Evolutionary conservation across 92 coral and sea anemone genomes (phyloP).

Genomic region (Diadumene lineata): DNA sequence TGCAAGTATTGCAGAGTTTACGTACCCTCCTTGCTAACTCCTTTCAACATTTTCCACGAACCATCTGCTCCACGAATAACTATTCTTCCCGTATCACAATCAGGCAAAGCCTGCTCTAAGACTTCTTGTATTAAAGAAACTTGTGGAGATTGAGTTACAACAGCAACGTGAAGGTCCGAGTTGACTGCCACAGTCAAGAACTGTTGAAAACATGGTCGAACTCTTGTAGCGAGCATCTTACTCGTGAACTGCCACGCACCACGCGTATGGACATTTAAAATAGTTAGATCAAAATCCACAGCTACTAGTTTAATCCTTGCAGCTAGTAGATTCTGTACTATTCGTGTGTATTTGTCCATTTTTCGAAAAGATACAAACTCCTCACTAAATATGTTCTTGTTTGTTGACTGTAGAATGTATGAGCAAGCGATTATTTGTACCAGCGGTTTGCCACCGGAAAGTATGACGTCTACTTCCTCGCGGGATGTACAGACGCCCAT

Average conservation of each 20-base stretch:
- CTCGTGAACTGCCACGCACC: slow-evolving; percentile 94
- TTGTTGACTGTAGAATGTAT: not conserved
- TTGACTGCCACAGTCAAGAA: slow-evolving; percentile 71
- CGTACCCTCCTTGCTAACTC: slow-evolving; percentile 85
- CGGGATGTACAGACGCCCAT: not conserved
- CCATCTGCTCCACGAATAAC: slow-evolving; percentile 85
- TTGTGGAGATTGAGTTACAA: slow-evolving; percentile 94
- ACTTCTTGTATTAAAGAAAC: slow-evolving; percentile 80
- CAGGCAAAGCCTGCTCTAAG: slow-evolving; percentile 63
- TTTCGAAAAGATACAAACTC: not conserved
- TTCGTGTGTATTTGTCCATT: slow-evolving; percentile 76
- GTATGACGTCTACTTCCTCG: not conserved
- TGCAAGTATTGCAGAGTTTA: too few relatives aligned
- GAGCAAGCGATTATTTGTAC: not conserved
- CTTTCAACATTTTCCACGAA: slow-evolving; percentile 79
- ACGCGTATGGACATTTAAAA: slow-evolving; percentile 84
- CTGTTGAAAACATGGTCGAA: slow-evolving; percentile 86
- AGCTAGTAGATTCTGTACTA: slow-evolving; percentile 66
- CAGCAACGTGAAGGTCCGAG: slow-evolving; percentile 71
- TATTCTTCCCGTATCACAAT: slow-evolving; percentile 65
- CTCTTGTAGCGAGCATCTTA: slow-evolving; percentile 71
- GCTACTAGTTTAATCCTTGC: slow-evolving; percentile 86
- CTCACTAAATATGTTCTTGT: not conserved
- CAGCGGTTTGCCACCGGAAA: not conserved
- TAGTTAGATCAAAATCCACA: slow-evolving; percentile 90